Conservation (phyloP, 2,797 vertebrate genomes). For the Microctenopoma steveboyesi region DNA sequence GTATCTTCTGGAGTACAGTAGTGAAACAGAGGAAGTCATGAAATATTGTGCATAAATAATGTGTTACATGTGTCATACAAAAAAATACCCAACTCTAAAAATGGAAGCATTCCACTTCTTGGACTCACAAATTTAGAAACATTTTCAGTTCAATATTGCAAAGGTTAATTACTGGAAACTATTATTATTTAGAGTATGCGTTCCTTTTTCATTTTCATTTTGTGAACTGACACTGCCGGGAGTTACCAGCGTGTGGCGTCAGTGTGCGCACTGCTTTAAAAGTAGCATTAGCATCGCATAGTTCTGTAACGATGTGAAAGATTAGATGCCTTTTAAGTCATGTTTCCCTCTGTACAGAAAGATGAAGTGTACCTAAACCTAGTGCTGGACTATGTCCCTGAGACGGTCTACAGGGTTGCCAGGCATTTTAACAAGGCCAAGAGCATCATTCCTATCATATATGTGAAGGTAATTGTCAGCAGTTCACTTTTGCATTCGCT, state of each 20-base stretch:
- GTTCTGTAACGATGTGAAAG: neutral
- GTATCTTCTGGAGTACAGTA: neutral
- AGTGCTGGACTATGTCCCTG: conserved; percentile 92
- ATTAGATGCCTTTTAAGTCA: neutral
- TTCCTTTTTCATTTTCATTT: neutral
- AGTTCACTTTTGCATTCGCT: neutral
- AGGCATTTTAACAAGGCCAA: conserved; percentile 95
- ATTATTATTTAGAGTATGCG: neutral
- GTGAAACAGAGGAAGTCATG: conserved; percentile 14
- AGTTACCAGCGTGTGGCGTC: neutral
- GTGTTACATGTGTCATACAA: neutral
- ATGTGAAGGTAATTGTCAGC: conserved; percentile 85
- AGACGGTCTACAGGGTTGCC: conserved; percentile 93
- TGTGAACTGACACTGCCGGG: neutral
- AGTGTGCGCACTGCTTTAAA: neutral
- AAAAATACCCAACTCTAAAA: conserved; percentile 4
- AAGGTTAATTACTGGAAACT: conserved; percentile 14
- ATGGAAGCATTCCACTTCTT: conserved; percentile 18
- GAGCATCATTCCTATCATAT: conserved; percentile 92
- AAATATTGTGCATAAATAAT: neutral
- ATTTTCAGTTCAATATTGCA: conserved; percentile 8
- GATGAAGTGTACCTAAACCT: conserved; percentile 94
- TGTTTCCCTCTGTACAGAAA: conserved; percentile 77
- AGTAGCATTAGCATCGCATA: neutral
- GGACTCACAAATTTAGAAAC: conserved; percentile 23